phyloP scores from a whole-genome alignment of 2,797 vertebrate genomes.

The Fringilla coelebs region DNA sequence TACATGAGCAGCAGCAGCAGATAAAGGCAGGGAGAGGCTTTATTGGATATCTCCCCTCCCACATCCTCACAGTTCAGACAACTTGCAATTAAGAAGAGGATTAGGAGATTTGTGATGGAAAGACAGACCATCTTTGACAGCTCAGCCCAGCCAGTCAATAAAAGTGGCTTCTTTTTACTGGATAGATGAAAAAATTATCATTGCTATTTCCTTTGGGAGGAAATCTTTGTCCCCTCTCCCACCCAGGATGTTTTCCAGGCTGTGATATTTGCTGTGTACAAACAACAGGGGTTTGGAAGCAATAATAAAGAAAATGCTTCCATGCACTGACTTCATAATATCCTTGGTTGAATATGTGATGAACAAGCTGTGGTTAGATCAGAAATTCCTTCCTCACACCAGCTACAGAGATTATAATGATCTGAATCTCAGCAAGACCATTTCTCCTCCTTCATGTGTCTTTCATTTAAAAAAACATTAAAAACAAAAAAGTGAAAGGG shows the following conservation, averaged over 20 bases:
- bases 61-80: neutral
- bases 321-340: neutral
- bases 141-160: neutral
- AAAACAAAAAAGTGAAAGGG: neutral
- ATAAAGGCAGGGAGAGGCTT: neutral
- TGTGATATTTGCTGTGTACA: neutral
- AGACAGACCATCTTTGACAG: neutral
- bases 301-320: neutral
- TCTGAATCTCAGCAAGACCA: neutral
- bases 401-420: neutral
- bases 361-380: neutral
- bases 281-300: neutral
- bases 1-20: neutral
- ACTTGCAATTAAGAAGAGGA: neutral
- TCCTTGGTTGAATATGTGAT: neutral
- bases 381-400: neutral
- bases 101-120: neutral
- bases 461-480: neutral
- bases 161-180: neutral
- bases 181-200: neutral
- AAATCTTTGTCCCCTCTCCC: neutral
- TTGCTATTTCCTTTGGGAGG: neutral
- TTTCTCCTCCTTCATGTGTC: neutral
- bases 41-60: neutral
- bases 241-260: neutral